Evolutionary conservation across 2,113 vertebrate genomes (phyloP).

Genomic region (Clarias macrocephalus): DNA sequence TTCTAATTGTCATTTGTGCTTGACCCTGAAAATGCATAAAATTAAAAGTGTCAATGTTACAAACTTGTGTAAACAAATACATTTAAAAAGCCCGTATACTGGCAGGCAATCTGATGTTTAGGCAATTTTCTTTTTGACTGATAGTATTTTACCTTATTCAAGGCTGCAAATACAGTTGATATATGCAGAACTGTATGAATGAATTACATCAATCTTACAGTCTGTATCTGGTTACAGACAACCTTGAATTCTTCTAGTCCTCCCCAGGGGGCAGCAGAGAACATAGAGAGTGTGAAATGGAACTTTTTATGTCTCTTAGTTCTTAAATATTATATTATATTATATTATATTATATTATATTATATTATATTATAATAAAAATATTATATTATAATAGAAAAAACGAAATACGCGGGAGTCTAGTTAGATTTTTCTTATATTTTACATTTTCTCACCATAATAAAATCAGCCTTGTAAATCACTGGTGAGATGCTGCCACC

Average conservation of each 20-base stretch:
- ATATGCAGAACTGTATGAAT: slow-evolving; percentile 27
- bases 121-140: not conserved
- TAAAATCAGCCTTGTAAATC: not conserved
- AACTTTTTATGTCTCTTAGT: not conserved
- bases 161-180: slow-evolving; percentile 8
- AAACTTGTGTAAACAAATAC: not conserved
- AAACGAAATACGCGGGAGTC: not conserved
- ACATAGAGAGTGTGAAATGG: not conserved
- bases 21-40: not conserved
- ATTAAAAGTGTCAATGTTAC: not conserved
- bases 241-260: slow-evolving; percentile 31
- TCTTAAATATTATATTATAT: not conserved
- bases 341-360: no score
- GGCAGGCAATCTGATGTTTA: slow-evolving; percentile 22
- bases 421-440: not conserved
- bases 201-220: slow-evolving; percentile 48
- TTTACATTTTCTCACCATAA: not conserved
- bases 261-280: slow-evolving; percentile 9
- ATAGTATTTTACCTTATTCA: slow-evolving; percentile 12
- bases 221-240: slow-evolving; percentile 13
- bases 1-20: not conserved
- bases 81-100: not conserved
- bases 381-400: no score
- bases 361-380: no score
- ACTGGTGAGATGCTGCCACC: slow-evolving; percentile 36